These are phyloP conservation scores for Intellagama lesueurii DNA, from an alignment of 2,797 vertebrate species.

Conservation along the genomic window DNA sequence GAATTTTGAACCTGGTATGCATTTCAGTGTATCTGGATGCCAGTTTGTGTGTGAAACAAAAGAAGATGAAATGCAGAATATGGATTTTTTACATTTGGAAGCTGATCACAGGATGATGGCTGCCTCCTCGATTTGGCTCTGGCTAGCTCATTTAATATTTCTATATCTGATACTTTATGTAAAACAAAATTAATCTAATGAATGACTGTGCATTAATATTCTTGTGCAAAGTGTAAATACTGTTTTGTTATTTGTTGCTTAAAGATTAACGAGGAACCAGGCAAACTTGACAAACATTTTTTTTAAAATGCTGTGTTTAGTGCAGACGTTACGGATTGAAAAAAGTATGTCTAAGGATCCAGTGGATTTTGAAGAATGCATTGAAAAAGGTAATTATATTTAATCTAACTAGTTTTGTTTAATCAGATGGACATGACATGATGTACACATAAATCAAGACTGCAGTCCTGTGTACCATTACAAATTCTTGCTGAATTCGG, in stretches of 20 bases:
- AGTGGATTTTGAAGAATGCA: conserved; percentile 83
- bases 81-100: background rate
- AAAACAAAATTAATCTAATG: background rate
- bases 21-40: background rate
- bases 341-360: conserved; percentile 83
- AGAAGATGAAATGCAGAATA: background rate
- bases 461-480: background rate
- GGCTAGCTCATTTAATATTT: background rate
- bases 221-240: background rate
- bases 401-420: background rate
- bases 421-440: conserved; percentile 7
- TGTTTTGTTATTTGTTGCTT: background rate
- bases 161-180: conserved; percentile 2
- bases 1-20: background rate
- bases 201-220: background rate
- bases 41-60: background rate
- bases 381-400: conserved; percentile 86
- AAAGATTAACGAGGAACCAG: background rate
- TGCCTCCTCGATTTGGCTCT: background rate
- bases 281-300: background rate
- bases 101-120: background rate
- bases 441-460: background rate
- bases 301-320: conserved; percentile 70
- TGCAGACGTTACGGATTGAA: conserved; percentile 88
- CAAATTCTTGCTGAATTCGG: background rate